Evolutionary conservation across 2,797 vertebrate genomes (phyloP).

Genomic region (Pagetopsis macropterus): DNA sequence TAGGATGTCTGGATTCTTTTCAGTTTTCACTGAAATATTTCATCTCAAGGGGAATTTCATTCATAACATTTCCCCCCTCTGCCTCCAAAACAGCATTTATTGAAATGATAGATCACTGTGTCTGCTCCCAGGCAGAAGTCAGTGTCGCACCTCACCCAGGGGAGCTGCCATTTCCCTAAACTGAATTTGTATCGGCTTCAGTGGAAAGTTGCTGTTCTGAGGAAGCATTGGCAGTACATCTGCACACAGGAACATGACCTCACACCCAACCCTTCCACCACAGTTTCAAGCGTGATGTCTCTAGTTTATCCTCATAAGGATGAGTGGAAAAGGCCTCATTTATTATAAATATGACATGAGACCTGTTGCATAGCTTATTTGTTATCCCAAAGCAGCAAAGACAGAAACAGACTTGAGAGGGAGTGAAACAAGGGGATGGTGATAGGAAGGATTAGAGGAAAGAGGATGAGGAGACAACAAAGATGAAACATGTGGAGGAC

Average conservation of each 20-base stretch:
- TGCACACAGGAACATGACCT: slow-evolving; percentile 12
- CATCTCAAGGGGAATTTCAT: slow-evolving; percentile 4
- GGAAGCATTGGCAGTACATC: slow-evolving; percentile 11
- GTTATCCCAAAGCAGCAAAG: slow-evolving; percentile 25
- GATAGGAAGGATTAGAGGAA: slow-evolving; percentile 38
- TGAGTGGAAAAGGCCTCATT: slow-evolving; percentile 9
- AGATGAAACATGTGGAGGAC: slow-evolving; percentile 24
- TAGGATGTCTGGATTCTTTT: slow-evolving; percentile 2
- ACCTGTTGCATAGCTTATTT: slow-evolving; percentile 51
- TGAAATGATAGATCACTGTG: slow-evolving; percentile 31
- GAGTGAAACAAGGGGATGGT: slow-evolving; percentile 40
- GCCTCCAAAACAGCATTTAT: slow-evolving; percentile 10
- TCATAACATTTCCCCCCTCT: not conserved
- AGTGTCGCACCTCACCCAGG: slow-evolving; percentile 4
- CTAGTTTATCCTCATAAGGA: slow-evolving; percentile 18
- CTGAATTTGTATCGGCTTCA: slow-evolving; percentile 40
- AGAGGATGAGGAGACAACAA: slow-evolving; percentile 13
- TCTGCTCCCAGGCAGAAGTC: slow-evolving; percentile 18
- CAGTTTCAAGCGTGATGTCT: slow-evolving; percentile 24
- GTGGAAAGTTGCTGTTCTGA: slow-evolving; percentile 15
- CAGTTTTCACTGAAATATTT: slow-evolving; percentile 14
- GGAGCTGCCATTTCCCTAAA: slow-evolving; percentile 31
- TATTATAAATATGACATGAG: slow-evolving; percentile 5
- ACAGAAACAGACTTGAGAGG: slow-evolving; percentile 32
- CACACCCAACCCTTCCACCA: slow-evolving; percentile 2